These are phyloP conservation scores for Zosterops hypoxanthus DNA, from an alignment of 2,113 vertebrate species.

Conservation along the genomic window DNA sequence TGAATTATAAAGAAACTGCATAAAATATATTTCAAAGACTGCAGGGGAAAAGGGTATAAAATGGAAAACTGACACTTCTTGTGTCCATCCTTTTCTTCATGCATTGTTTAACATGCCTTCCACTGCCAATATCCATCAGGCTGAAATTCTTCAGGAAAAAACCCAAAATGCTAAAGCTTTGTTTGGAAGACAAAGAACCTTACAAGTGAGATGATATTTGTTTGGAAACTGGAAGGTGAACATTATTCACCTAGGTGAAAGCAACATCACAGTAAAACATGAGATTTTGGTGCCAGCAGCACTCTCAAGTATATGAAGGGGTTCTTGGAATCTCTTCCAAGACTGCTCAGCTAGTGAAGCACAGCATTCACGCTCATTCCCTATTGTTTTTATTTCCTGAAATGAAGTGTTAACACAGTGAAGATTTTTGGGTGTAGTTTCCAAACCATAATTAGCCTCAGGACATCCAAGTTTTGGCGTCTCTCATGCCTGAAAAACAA, in stretches of 20 bases:
- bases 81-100: conserved; percentile 33
- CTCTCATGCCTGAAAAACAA: background rate
- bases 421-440: background rate
- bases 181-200: conserved; percentile 15
- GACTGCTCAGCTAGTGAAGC: background rate
- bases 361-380: background rate
- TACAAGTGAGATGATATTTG: background rate
- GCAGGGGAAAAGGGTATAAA: conserved; percentile 9
- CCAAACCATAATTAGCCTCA: background rate
- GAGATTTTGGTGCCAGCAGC: background rate
- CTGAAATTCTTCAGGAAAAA: conserved; percentile 11
- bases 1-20: conserved; percentile 40
- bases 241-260: background rate
- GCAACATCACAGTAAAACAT: background rate
- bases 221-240: background rate
- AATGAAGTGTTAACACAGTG: background rate
- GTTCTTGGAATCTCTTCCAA: background rate
- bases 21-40: conserved; percentile 44
- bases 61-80: conserved; percentile 33
- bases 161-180: background rate
- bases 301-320: background rate
- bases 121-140: conserved; percentile 10
- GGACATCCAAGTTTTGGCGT: background rate
- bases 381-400: background rate
- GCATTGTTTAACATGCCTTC: conserved; percentile 40